A percentile compares a stretch with the other conserved stretches of the same genome.
phyloP scores from a whole-genome alignment of 2,797 vertebrate species.

The Propithecus perrieri region DNA sequence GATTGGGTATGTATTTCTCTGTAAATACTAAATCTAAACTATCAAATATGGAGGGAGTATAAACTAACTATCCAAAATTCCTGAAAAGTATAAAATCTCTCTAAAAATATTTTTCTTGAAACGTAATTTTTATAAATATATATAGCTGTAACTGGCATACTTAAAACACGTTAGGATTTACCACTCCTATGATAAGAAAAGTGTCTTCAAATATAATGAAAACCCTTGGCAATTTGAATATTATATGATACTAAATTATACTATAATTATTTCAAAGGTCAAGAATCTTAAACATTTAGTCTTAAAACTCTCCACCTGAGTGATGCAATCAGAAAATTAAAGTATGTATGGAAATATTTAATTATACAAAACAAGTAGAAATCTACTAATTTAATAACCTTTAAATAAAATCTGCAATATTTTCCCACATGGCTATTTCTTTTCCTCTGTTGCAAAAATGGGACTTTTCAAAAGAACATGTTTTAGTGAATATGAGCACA shows the following conservation, averaged over 20 bases:
- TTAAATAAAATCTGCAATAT: slow-evolving; percentile 57
- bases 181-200: slow-evolving; percentile 26
- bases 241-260: slow-evolving; percentile 67
- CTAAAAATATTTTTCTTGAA: slow-evolving; percentile 48
- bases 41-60: neutral
- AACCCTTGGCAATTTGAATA: slow-evolving; percentile 68
- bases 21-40: neutral
- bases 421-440: slow-evolving; percentile 29
- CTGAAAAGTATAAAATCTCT: neutral
- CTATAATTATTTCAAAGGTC: slow-evolving; percentile 76
- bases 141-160: neutral
- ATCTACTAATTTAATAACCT: slow-evolving; percentile 64
- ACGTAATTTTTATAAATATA: slow-evolving; percentile 45
- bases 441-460: neutral
- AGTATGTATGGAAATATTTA: slow-evolving; percentile 72
- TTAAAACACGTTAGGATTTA: slow-evolving; percentile 45
- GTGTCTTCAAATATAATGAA: slow-evolving; percentile 56
- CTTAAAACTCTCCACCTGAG: slow-evolving; percentile 64
- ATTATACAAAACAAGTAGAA: slow-evolving; percentile 70
- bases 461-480: slow-evolving; percentile 13
- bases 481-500: slow-evolving; percentile 7
- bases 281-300: slow-evolving; percentile 73
- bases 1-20: neutral
- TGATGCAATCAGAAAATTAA: slow-evolving; percentile 74
- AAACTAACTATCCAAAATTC: neutral